phyloP scores from a whole-genome alignment of 53 echinoderm and acorn worm species.

The Antedon mediterranea region DNA sequence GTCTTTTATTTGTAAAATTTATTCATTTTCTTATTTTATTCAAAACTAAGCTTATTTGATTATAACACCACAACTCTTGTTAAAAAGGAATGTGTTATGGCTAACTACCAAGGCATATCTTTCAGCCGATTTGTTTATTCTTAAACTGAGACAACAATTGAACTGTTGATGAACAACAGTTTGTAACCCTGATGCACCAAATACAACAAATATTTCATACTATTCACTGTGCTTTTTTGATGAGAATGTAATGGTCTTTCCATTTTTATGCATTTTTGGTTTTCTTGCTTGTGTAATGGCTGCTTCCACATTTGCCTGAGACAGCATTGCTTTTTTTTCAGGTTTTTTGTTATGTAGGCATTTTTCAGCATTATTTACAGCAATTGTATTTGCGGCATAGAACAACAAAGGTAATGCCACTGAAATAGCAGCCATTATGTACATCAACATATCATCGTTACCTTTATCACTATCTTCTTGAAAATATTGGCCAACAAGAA shows the following conservation, averaged over 20 bases:
- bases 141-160: no score
- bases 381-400: not conserved
- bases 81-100: no score
- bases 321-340: not conserved
- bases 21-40: no score
- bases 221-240: no score
- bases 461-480: not conserved
- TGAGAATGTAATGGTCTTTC: not conserved
- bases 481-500: constrained; percentile 24
- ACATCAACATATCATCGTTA: constrained; percentile 35
- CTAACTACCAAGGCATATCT: no score
- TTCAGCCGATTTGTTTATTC: no score
- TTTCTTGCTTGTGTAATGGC: not conserved
- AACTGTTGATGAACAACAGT: no score
- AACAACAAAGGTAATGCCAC: not conserved
- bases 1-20: no score
- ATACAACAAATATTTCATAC: no score
- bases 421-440: constrained; percentile 37
- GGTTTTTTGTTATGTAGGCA: not conserved
- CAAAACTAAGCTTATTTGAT: no score
- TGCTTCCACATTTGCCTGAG: not conserved
- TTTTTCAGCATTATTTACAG: not conserved
- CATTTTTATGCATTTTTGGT: not conserved
- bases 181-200: no score
- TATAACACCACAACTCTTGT: no score